A percentile compares a stretch with the other conserved stretches of the same genome.
Evolutionary conservation across 2,888 invertebrate genomes (phyloP).

Genomic region (Ferdinandea cuprea): DNA sequence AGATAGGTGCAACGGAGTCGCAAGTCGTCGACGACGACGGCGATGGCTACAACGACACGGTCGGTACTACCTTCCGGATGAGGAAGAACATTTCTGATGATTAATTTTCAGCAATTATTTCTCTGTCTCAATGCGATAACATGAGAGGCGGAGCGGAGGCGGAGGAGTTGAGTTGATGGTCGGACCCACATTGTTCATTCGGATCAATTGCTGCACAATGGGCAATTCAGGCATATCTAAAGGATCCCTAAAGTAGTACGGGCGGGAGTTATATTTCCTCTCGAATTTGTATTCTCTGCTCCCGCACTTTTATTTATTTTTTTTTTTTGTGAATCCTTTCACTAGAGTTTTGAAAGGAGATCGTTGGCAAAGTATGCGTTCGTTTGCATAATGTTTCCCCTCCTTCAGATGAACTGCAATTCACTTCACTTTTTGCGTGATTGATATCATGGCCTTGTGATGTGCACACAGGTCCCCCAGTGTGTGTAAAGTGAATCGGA

Average conservation of each 20-base stretch:
- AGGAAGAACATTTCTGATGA: conserved; percentile 73
- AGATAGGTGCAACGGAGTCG: background rate
- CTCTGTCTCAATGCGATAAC: conserved; percentile 68
- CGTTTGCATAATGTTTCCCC: conserved; percentile 44
- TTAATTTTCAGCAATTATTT: conserved; percentile 74
- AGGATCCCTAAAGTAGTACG: conserved; percentile 17
- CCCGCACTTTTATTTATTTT: conserved; percentile 16
- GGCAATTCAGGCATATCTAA: conserved; percentile 37
- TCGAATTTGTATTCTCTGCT: conserved; percentile 23
- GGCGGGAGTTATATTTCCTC: conserved; percentile 31
- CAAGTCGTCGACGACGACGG: conserved; percentile 8
- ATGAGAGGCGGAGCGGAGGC: conserved; percentile 21
- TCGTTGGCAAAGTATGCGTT: conserved; percentile 44
- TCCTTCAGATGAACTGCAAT: conserved; percentile 27
- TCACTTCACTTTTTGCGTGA: conserved; percentile 51
- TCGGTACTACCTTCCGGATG: too few species aligned
- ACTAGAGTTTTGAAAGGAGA: background rate
- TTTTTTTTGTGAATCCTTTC: conserved; percentile 24
- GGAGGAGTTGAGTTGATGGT: background rate
- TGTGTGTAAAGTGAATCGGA: conserved; percentile 2
- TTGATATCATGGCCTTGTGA: conserved; percentile 58
- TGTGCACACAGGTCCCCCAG: conserved; percentile 2
- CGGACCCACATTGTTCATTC: conserved; percentile 54
- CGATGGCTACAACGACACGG: conserved; percentile 23
- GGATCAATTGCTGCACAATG: conserved; percentile 69